A percentile compares a stretch with the other conserved stretches of the same genome.
Evolutionary conservation across 1,140 invertebrate species (phyloP).

Genomic region (Tachypleus tridentatus): DNA sequence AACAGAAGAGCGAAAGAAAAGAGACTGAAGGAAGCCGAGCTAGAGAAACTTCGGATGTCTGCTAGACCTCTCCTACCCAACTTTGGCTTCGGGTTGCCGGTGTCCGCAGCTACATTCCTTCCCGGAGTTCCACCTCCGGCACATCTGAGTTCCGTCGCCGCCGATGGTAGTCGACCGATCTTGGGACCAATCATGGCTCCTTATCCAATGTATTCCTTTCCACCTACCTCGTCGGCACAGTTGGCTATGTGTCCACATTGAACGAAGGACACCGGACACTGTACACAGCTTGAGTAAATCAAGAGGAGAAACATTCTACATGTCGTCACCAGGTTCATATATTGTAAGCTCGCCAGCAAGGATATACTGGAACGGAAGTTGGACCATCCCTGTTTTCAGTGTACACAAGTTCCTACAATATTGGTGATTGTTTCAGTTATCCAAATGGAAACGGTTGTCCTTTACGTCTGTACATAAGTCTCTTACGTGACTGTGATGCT

Average conservation of each 20-base stretch:
- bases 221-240: not conserved
- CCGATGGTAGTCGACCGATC: slow-evolving; percentile 4
- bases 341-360: too few species aligned
- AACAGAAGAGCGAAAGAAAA: slow-evolving; percentile 46
- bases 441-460: too few species aligned
- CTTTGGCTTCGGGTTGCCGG: slow-evolving; percentile 17
- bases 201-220: slow-evolving; percentile 17
- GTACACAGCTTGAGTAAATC: too few species aligned
- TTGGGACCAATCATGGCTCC: slow-evolving; percentile 14
- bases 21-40: slow-evolving; percentile 35
- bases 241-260: slow-evolving; percentile 11
- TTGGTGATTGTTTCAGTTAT: too few species aligned
- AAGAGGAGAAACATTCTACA: too few species aligned
- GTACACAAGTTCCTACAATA: too few species aligned
- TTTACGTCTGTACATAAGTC: too few species aligned
- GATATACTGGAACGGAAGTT: too few species aligned
- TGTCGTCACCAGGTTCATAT: too few species aligned
- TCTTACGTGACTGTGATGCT: too few species aligned
- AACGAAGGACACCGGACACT: not conserved
- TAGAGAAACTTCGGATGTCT: slow-evolving; percentile 37
- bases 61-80: slow-evolving; percentile 16
- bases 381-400: too few species aligned
- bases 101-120: slow-evolving; percentile 10
- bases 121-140: slow-evolving; percentile 8
- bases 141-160: slow-evolving; percentile 8